These are phyloP conservation scores for Scolanthus callimorphus DNA, from an alignment of 92 coral and sea anemone species.

Conservation along the genomic window DNA sequence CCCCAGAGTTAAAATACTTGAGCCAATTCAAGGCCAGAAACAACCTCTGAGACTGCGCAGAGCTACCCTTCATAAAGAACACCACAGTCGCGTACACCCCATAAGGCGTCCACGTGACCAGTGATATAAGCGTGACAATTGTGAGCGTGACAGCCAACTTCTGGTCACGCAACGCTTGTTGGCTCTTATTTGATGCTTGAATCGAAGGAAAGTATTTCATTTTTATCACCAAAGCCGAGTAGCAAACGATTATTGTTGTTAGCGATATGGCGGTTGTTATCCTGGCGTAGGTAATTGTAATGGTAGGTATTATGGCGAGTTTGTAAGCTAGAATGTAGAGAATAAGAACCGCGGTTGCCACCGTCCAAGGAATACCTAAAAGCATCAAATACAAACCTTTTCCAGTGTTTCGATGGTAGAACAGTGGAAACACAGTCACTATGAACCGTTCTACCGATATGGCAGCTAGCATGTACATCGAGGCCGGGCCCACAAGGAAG, in stretches of 20 bases:
- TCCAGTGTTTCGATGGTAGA: slow-evolving; percentile 26
- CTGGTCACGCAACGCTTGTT: slow-evolving; percentile 15
- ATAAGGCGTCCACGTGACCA: slow-evolving; percentile 38
- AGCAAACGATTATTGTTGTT: neutral
- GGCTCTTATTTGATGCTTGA: slow-evolving; percentile 3
- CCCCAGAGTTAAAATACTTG: slow-evolving; percentile 31
- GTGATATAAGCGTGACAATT: slow-evolving; percentile 40
- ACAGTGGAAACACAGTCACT: slow-evolving; percentile 47
- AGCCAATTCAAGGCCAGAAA: slow-evolving; percentile 26
- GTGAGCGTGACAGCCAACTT: slow-evolving; percentile 42
- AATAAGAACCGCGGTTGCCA: neutral
- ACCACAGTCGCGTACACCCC: slow-evolving; percentile 24
- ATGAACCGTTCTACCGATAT: slow-evolving; percentile 46
- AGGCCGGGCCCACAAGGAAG: slow-evolving; percentile 18
- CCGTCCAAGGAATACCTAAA: slow-evolving; percentile 14
- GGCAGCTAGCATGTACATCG: slow-evolving; percentile 41
- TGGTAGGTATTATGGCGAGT: neutral
- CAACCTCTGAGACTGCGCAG: neutral
- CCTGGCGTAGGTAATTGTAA: neutral
- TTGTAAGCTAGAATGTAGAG: slow-evolving; percentile 1
- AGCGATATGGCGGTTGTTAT: neutral
- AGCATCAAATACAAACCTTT: slow-evolving; percentile 5
- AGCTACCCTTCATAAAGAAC: slow-evolving; percentile 1
- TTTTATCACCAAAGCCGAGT: neutral
- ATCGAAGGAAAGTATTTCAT: neutral